Conservation (phyloP, 2,888 invertebrate genomes). For the Aporophyla nigra region DNA sequence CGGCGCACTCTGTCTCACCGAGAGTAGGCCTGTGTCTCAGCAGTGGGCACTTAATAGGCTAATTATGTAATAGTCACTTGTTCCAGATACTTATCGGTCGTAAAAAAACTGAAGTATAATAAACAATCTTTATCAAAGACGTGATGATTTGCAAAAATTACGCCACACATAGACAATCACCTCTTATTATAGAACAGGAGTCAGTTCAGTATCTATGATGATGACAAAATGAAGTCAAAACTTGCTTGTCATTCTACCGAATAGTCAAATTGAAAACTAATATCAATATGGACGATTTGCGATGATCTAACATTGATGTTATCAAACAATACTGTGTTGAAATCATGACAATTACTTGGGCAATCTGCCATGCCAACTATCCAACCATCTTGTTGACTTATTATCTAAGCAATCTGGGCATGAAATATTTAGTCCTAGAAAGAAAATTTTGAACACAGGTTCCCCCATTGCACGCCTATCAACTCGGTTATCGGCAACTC, state of each 20-base stretch:
- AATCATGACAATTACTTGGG: background rate
- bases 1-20: too few relatives aligned
- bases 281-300: background rate
- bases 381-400: background rate
- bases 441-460: too few relatives aligned
- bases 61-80: background rate
- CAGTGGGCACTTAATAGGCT: too few relatives aligned
- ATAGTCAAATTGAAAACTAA: background rate
- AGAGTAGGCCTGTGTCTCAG: too few relatives aligned
- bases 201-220: background rate
- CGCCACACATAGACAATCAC: constrained; percentile 19
- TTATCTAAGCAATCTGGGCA: background rate
- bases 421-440: background rate
- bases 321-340: background rate
- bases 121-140: constrained; percentile 2
- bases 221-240: background rate
- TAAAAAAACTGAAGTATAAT: background rate
- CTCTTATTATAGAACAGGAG: constrained; percentile 32
- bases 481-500: too few relatives aligned
- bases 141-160: constrained; percentile 26
- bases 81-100: background rate
- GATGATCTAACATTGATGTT: constrained; percentile 2
- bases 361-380: background rate
- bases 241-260: constrained; percentile 12
- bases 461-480: too few relatives aligned